A percentile compares a stretch with the other conserved stretches of the same genome.
Evolutionary conservation across 2,888 invertebrate genomes (phyloP).

Genomic region (Epinotia bilunana): DNA sequence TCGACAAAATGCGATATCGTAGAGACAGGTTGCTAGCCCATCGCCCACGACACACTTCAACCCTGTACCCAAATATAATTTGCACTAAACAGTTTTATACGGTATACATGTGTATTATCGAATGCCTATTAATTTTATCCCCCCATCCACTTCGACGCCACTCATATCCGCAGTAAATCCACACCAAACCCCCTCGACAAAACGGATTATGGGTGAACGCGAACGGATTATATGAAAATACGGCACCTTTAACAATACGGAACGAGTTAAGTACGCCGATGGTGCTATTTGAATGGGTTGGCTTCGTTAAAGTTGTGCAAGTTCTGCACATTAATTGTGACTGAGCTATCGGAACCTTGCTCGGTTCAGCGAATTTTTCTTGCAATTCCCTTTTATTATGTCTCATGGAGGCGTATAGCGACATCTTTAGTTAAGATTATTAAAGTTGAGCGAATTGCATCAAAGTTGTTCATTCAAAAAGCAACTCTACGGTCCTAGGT

Average conservation of each 20-base stretch:
- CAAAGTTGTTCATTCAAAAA: no score
- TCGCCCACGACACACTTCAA: no score
- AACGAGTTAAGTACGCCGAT: constrained; percentile 36
- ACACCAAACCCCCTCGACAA: constrained; percentile 6
- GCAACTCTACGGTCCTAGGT: no score
- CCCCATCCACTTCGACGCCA: constrained; percentile 1
- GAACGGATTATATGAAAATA: constrained; percentile 34
- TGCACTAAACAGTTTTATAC: background rate
- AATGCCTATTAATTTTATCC: background rate
- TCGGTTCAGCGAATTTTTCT: background rate
- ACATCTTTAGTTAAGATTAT: no score
- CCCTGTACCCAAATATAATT: no score
- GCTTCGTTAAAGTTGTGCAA: constrained; percentile 38
- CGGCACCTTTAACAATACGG: constrained; percentile 27
- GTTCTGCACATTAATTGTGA: background rate
- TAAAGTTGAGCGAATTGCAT: no score
- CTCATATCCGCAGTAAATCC: constrained; percentile 27
- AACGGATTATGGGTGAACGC: constrained; percentile 21
- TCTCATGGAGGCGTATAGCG: no score
- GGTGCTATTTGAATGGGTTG: constrained; percentile 42
- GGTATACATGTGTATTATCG: background rate
- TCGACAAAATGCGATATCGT: no score
- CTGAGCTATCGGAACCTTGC: no score
- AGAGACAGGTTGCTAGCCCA: no score
- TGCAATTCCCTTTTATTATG: background rate